These are phyloP conservation scores for Planiliza haematocheilus DNA, from an alignment of 2,113 vertebrate genomes.

Conservation along the genomic window DNA sequence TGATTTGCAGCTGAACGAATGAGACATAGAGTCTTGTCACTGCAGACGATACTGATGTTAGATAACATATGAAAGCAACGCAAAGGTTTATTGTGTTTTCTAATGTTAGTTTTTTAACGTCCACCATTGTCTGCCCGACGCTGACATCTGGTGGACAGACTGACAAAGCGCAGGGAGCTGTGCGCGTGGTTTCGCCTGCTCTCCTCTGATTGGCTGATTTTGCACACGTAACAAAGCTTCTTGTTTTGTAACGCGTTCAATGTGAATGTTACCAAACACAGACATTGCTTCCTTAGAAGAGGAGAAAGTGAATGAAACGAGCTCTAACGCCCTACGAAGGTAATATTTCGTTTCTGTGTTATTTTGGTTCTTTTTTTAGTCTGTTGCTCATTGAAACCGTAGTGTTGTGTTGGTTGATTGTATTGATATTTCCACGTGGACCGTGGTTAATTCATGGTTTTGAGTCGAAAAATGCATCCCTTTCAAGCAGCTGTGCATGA, in stretches of 20 bases:
- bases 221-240: constrained; percentile 14
- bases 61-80: too few relatives aligned
- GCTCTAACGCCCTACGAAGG: neutral
- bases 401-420: too few relatives aligned
- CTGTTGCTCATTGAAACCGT: too few relatives aligned
- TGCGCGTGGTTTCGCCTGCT: neutral
- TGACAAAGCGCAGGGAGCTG: neutral
- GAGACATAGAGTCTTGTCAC: too few relatives aligned
- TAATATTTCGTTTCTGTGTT: neutral
- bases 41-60: too few relatives aligned
- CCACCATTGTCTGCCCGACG: neutral
- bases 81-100: too few relatives aligned
- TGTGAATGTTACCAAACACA: constrained; percentile 60
- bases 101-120: neutral
- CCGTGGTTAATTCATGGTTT: neutral
- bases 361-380: too few relatives aligned
- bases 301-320: too few relatives aligned
- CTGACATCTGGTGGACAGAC: constrained; percentile 46
- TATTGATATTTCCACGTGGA: too few relatives aligned
- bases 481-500: too few relatives aligned
- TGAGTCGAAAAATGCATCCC: too few relatives aligned
- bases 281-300: accelerated
- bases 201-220: constrained; percentile 55
- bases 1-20: neutral
- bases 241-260: constrained; percentile 54